Evolutionary conservation across 2,888 invertebrate genomes (phyloP).

Genomic region (Volucella zonaria): DNA sequence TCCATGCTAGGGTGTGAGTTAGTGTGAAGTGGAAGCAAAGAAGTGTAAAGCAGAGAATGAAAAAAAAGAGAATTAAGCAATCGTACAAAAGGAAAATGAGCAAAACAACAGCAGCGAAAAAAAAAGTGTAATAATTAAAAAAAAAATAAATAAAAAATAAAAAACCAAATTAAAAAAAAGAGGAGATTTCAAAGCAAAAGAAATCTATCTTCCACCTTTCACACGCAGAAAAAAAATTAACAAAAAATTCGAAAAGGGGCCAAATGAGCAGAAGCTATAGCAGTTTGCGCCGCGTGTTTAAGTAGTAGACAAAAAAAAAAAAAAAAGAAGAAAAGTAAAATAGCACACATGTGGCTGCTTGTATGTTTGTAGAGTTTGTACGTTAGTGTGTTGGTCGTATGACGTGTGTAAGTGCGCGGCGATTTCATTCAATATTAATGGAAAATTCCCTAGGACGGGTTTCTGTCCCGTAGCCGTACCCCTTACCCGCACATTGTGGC

Average conservation of each 20-base stretch:
- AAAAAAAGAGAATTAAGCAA: slow-evolving; percentile 55
- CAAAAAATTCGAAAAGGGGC: slow-evolving; percentile 42
- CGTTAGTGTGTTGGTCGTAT: neutral
- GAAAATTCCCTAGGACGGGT: slow-evolving; percentile 70
- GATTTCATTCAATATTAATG: slow-evolving; percentile 72
- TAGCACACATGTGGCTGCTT: slow-evolving; percentile 3
- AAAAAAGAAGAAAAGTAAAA: neutral
- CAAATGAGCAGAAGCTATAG: slow-evolving; percentile 33
- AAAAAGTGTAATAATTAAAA: slow-evolving; percentile 58
- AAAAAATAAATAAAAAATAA: slow-evolving; percentile 37
- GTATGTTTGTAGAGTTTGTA: neutral
- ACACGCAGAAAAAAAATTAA: slow-evolving; percentile 32
- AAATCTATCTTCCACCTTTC: slow-evolving; percentile 44
- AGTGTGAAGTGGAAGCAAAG: slow-evolving; percentile 25
- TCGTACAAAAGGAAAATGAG: slow-evolving; percentile 19
- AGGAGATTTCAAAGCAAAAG: slow-evolving; percentile 1
- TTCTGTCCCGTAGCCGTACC: slow-evolving; percentile 21
- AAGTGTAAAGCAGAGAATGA: slow-evolving; percentile 8
- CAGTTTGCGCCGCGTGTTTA: slow-evolving; percentile 52
- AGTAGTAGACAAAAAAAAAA: slow-evolving; percentile 5
- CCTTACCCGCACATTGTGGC: too few species aligned
- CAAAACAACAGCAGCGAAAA: slow-evolving; percentile 22
- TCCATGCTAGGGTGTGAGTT: neutral
- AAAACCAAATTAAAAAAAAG: neutral
- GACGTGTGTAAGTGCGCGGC: slow-evolving; percentile 65